Conservation (phyloP, 2,888 invertebrate species). For the Chymomyza procnemis region DNA sequence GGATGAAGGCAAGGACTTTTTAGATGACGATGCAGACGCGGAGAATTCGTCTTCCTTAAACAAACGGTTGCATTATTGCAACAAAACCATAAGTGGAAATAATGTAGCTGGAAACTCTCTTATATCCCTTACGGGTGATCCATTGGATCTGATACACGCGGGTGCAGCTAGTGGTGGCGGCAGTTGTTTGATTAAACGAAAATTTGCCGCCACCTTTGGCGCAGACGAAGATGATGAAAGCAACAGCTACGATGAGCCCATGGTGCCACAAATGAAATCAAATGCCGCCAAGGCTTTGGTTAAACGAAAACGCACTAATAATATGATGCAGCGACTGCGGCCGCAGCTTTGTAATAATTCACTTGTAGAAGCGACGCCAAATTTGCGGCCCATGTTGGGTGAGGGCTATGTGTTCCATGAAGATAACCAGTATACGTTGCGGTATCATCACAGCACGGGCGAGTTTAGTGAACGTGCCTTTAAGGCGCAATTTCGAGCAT, state of each 20-base stretch:
- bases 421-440: constrained; percentile 72
- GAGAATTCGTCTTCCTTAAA: constrained; percentile 67
- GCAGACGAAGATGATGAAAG: constrained; percentile 45
- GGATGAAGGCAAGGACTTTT: constrained; percentile 74
- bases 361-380: constrained; percentile 21
- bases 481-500: constrained; percentile 76
- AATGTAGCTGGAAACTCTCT: constrained; percentile 39
- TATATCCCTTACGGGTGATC: constrained; percentile 54
- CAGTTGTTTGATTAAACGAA: constrained; percentile 59
- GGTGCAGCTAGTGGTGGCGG: constrained; percentile 59
- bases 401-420: constrained; percentile 75
- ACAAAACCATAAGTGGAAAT: constrained; percentile 32
- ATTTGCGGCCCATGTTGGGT: constrained; percentile 44
- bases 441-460: constrained; percentile 75
- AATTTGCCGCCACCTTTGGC: constrained; percentile 56
- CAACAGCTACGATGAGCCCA: constrained; percentile 41
- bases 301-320: constrained; percentile 53
- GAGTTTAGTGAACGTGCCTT: constrained; percentile 77
- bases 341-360: constrained; percentile 16
- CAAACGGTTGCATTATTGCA: constrained; percentile 43
- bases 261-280: constrained; percentile 30
- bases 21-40: constrained; percentile 55
- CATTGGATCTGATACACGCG: constrained; percentile 72
- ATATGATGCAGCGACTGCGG: constrained; percentile 29
- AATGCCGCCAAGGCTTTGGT: constrained; percentile 28